phyloP scores from a whole-genome alignment of 30 jellyfish, hydroid and myxozoan species.

The Pseudorhiza aurosa region DNA sequence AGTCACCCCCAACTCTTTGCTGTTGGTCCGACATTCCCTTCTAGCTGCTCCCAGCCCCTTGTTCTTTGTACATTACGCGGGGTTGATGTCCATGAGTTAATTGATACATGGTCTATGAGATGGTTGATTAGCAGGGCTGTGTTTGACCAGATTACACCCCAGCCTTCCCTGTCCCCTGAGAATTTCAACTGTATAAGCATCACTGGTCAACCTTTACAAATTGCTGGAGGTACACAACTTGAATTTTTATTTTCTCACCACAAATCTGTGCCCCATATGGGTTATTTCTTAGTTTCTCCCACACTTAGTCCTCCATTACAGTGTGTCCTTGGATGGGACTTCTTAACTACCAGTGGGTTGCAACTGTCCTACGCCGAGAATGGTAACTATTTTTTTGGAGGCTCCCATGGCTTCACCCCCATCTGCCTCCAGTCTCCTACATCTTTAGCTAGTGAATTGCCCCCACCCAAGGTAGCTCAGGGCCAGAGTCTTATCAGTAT shows the following conservation, averaged over 20 bases:
- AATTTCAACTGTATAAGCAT: slow-evolving; percentile 13
- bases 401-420: slow-evolving; percentile 2
- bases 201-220: slow-evolving; percentile 32
- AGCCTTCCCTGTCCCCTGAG: too few species aligned
- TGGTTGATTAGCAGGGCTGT: slow-evolving; percentile 18
- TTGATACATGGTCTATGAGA: slow-evolving; percentile 63
- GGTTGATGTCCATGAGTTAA: slow-evolving; percentile 17
- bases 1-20: slow-evolving; percentile 47
- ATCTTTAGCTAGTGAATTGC: not conserved
- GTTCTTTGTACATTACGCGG: slow-evolving; percentile 23
- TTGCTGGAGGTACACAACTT: slow-evolving; percentile 4
- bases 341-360: slow-evolving; percentile 3
- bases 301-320: slow-evolving; percentile 5
- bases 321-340: slow-evolving; percentile 41
- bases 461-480: not conserved
- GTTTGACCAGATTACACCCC: too few species aligned
- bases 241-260: not conserved
- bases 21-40: slow-evolving; percentile 13
- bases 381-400: slow-evolving; percentile 17
- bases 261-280: slow-evolving; percentile 1
- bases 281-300: slow-evolving; percentile 8
- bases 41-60: too few species aligned
- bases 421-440: not conserved
- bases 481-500: too few species aligned
- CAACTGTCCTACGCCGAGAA: not conserved